phyloP scores from a whole-genome alignment of 2,888 invertebrate species.

The Exephanes ischioxanthus region DNA sequence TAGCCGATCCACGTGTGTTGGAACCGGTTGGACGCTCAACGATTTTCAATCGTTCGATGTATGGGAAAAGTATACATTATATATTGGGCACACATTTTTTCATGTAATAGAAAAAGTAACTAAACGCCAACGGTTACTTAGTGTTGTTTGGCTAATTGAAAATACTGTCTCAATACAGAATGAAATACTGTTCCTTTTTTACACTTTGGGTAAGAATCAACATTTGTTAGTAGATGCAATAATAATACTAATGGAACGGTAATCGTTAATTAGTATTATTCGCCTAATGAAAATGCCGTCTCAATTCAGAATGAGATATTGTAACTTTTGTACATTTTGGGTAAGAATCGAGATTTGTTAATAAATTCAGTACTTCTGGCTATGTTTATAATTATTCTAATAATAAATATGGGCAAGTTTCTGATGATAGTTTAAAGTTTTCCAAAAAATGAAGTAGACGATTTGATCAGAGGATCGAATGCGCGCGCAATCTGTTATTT shows the following conservation, averaged over 20 bases:
- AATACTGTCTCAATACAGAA: neutral
- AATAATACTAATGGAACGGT: neutral
- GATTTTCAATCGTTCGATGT: slow-evolving; percentile 14
- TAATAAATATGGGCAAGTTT: neutral
- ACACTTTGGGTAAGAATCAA: neutral
- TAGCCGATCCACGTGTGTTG: slow-evolving; percentile 62
- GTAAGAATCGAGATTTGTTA: neutral
- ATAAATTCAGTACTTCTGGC: neutral
- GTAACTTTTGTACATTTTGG: neutral
- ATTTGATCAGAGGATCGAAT: neutral
- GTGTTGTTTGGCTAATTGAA: neutral
- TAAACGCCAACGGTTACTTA: neutral
- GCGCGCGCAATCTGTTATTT: slow-evolving; percentile 22
- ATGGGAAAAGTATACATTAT: slow-evolving; percentile 1
- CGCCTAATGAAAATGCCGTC: neutral
- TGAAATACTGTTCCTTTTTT: neutral
- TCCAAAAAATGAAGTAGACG: neutral
- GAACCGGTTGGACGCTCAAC: slow-evolving; percentile 59
- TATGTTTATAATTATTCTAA: neutral
- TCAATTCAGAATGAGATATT: neutral
- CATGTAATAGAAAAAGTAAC: neutral
- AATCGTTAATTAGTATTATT: neutral
- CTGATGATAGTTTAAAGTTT: neutral
- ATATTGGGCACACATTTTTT: neutral
- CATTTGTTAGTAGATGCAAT: too few species aligned